These are phyloP conservation scores for Bhutanitis thaidina DNA, from an alignment of 2,888 invertebrate species.

Conservation along the genomic window DNA sequence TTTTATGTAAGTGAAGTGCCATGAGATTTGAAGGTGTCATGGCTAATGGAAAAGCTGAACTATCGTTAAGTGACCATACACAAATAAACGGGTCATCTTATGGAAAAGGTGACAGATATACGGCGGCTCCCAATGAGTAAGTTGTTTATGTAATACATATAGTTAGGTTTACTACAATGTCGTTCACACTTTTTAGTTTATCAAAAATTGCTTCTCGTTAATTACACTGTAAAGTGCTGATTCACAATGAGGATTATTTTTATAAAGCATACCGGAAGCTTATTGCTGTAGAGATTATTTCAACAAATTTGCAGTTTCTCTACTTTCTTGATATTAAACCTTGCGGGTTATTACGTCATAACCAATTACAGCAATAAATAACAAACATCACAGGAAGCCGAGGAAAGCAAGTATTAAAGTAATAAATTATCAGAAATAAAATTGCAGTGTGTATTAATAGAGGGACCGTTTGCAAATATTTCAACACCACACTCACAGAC, in stretches of 20 bases:
- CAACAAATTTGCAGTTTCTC: neutral
- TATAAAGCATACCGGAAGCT: too few relatives aligned
- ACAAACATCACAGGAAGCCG: neutral
- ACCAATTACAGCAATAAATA: neutral
- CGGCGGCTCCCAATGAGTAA: conserved; percentile 74
- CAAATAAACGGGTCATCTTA: conserved; percentile 57
- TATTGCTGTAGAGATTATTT: too few relatives aligned
- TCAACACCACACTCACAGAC: neutral
- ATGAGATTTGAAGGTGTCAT: conserved; percentile 54
- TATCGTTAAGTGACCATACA: conserved; percentile 29
- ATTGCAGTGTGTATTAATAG: conserved; percentile 7
- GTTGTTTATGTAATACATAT: conserved; percentile 28
- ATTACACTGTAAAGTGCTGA: too few relatives aligned
- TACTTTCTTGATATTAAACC: neutral
- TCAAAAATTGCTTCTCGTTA: too few relatives aligned
- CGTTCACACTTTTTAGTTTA: too few relatives aligned
- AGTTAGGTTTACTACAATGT: too few relatives aligned
- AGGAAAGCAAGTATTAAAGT: neutral
- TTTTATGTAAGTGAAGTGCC: conserved; percentile 35
- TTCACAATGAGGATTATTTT: too few relatives aligned
- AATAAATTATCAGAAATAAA: neutral
- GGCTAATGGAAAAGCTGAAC: conserved; percentile 47
- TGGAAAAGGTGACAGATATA: conserved; percentile 68
- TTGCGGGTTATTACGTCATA: neutral
- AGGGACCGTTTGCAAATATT: neutral